Percentiles rank a stretch among this genome's conserved stretches.
Evolutionary conservation across 2,113 vertebrate species (phyloP).

Genomic region (Synodontis membranacea): DNA sequence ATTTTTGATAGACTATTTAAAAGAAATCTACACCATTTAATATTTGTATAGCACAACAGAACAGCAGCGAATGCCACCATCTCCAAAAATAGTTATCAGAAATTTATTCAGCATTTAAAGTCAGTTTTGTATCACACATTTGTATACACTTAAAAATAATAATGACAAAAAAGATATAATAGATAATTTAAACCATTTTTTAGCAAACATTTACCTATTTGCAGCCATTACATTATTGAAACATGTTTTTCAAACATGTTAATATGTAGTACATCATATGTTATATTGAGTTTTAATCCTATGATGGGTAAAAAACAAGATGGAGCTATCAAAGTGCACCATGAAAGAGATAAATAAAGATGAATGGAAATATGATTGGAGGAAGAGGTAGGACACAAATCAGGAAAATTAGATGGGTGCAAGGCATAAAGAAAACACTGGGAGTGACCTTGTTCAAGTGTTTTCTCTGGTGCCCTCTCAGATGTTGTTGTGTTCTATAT

Average conservation of each 20-base stretch:
- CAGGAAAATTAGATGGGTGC: constrained; percentile 37
- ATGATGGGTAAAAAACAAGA: background rate
- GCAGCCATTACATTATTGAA: too few species aligned
- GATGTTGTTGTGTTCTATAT: background rate
- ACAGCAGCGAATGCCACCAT: background rate
- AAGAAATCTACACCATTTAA: background rate
- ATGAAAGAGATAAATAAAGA: constrained; percentile 58
- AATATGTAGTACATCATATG: background rate
- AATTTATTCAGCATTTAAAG: background rate
- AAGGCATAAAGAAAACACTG: background rate
- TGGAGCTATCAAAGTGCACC: constrained; percentile 53
- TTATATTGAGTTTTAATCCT: background rate
- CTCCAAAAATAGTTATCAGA: background rate
- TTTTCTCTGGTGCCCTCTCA: background rate
- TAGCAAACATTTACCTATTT: too few species aligned
- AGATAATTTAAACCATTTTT: too few species aligned
- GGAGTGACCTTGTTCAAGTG: background rate
- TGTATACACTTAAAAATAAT: too few species aligned
- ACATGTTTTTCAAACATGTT: too few species aligned
- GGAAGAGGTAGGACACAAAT: constrained; percentile 61
- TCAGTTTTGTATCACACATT: too few species aligned
- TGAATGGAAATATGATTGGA: constrained; percentile 66
- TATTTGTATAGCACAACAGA: background rate
- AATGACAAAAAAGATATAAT: too few species aligned
- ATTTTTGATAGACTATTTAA: too few species aligned